phyloP scores from a whole-genome alignment of 2,113 vertebrate genomes.

The Microtus oregoni region DNA sequence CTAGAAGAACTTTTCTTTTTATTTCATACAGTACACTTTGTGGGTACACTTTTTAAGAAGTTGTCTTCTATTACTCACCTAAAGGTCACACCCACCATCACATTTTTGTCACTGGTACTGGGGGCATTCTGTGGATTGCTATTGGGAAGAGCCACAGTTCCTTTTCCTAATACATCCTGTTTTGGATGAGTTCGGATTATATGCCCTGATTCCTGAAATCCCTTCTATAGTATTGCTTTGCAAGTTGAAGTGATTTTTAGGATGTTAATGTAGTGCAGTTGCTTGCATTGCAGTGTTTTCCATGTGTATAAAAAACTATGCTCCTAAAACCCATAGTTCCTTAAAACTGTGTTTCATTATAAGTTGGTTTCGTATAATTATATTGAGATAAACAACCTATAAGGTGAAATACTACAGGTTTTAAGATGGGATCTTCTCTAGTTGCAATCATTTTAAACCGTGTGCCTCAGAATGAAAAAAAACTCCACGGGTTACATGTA shows the following conservation, averaged over 20 bases:
- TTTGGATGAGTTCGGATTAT: conserved; percentile 63
- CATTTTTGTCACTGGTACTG: neutral
- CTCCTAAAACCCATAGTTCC: conserved; percentile 62
- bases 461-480: conserved; percentile 60
- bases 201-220: conserved; percentile 63
- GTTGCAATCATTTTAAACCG: conserved; percentile 44
- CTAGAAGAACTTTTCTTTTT: conserved; percentile 52
- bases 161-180: conserved; percentile 52
- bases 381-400: conserved; percentile 43
- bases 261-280: conserved; percentile 56
- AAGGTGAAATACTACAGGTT: conserved; percentile 61
- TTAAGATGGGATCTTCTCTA: conserved; percentile 59
- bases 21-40: conserved; percentile 54
- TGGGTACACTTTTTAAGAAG: conserved; percentile 39
- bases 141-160: conserved; percentile 57
- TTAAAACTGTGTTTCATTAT: conserved; percentile 60
- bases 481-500: conserved; percentile 35
- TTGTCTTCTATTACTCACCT: conserved; percentile 67
- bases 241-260: conserved; percentile 66
- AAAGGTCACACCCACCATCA: conserved; percentile 43
- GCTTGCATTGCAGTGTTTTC: conserved; percentile 63
- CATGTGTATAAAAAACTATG: conserved; percentile 57
- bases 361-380: conserved; percentile 58
- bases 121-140: conserved; percentile 61
- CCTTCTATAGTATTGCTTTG: conserved; percentile 62